Evolutionary conservation across 2,888 invertebrate species (phyloP).

Genomic region (Drosophila prolongata): DNA sequence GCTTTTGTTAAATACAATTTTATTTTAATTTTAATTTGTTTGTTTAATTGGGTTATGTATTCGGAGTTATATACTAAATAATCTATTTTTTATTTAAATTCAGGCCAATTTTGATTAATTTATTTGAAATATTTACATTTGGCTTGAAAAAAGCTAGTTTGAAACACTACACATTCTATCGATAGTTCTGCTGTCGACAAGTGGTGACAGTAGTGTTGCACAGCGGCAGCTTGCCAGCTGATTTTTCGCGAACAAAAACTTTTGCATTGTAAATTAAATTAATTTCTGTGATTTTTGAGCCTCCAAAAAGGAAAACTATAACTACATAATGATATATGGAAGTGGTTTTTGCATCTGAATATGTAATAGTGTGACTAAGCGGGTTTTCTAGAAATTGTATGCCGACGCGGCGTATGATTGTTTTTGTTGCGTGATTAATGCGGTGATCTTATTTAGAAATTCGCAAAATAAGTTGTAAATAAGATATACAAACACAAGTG

Average conservation of each 20-base stretch:
- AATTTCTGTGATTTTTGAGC: slow-evolving; percentile 1
- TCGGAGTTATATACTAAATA: too few species aligned
- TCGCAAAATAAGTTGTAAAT: slow-evolving; percentile 3
- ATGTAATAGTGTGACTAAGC: slow-evolving; percentile 8
- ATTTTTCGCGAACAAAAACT: not conserved
- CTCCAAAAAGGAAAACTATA: not conserved
- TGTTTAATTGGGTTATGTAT: too few species aligned
- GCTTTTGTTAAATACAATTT: not conserved
- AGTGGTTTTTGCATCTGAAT: too few species aligned
- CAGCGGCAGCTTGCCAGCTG: slow-evolving; percentile 3
- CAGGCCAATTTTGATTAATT: too few species aligned
- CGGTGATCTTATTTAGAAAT: slow-evolving; percentile 5
- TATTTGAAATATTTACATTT: too few species aligned
- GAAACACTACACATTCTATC: not conserved
- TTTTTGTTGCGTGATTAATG: slow-evolving; percentile 7
- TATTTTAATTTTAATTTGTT: not conserved
- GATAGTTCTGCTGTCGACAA: not conserved
- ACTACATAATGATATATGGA: not conserved
- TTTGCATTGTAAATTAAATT: not conserved
- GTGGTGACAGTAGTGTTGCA: slow-evolving; percentile 2
- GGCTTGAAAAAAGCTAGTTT: not conserved
- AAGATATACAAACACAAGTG: slow-evolving; percentile 3
- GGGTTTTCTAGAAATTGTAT: not conserved
- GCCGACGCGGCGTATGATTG: not conserved
- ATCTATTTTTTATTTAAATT: not conserved